Evolutionary conservation across 2,113 vertebrate genomes (phyloP), one percentile per base, ranked within the genome.

Genomic region (Tragelaphus strepsiceros): DNA sequence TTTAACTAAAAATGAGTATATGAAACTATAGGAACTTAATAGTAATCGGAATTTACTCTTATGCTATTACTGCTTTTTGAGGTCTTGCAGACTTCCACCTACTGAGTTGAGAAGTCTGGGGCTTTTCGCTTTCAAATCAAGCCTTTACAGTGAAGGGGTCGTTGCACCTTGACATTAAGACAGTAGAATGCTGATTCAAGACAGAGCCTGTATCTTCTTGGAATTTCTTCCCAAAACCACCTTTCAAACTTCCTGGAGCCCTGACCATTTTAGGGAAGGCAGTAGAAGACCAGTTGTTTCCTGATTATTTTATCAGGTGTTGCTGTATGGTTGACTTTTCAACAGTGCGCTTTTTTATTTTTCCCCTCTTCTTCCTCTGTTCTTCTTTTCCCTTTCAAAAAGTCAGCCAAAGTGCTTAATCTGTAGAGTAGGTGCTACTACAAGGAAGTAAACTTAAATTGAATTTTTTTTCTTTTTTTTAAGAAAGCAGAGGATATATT

Each of bases 181-280:
- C 94, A 98, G 95, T 77, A 96, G 91, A 95, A 94, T 98, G 98
- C 98, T 98, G 98, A 99, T 99, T 99, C 98, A 99, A 98, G 97
- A 96, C 94, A 98, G 95, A 98, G 61, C 94, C 97, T 93, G 97
- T 84, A 93, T 97, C 77, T 81, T 98, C 94, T 94, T 64, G 24
- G 96, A 93, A 86, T 97, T 64, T 97, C 59, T 97, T 96, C 94
- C 95, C 93, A 71, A 67, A 96, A 90, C 58, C 91, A 89, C 97
- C 74, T 80, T 62, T 86, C 35, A 95, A 83, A 96, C 91, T 96
- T 96, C 92, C 46, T 94, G 56, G 32, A 81, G 11, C 64, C 77
- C 93, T 91, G 61, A 71, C 87, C 88, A 91, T 59, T 82, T 86
- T 91, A 81, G 92, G 85, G 49, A 59, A 90, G 61, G 8, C 26